Percentiles rank a stretch among this genome's conserved stretches.
Evolutionary conservation across 2,113 vertebrate genomes (phyloP).

Genomic region (Poeciliopsis turrubarensis): DNA sequence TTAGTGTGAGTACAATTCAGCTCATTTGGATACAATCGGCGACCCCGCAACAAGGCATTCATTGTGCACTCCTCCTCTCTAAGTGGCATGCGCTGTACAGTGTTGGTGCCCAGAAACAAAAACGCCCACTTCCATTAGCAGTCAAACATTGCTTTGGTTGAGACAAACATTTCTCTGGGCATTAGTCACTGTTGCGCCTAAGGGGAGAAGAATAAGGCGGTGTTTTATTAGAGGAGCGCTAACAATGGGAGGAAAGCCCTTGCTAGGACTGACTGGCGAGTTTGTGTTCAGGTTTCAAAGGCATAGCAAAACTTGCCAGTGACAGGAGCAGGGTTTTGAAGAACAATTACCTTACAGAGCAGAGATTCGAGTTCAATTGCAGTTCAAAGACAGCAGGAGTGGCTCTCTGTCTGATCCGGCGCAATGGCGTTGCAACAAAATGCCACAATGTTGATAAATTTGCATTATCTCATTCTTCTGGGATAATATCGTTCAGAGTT

Average conservation of each 20-base stretch:
- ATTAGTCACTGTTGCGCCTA: conserved; percentile 71
- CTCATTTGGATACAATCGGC: conserved; percentile 70
- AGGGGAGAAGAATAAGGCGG: conserved; percentile 70
- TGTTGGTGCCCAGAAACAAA: conserved; percentile 68
- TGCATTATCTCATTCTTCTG: not conserved
- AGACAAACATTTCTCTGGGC: conserved; percentile 68
- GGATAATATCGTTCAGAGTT: not conserved
- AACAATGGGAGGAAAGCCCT: conserved; percentile 81
- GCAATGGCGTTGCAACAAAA: conserved; percentile 19
- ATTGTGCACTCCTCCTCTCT: conserved; percentile 73
- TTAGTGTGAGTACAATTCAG: conserved; percentile 73
- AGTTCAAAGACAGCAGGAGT: conserved; percentile 31
- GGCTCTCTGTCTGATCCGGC: conserved; percentile 19
- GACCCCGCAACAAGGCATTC: conserved; percentile 71
- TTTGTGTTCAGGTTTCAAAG: conserved; percentile 62
- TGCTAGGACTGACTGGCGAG: conserved; percentile 38
- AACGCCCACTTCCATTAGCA: conserved; percentile 75
- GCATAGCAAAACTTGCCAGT: conserved; percentile 26
- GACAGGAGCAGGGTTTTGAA: conserved; percentile 32
- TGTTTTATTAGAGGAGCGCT: conserved; percentile 73
- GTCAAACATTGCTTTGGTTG: conserved; percentile 54
- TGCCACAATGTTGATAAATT: not conserved
- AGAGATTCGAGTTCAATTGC: conserved; percentile 26
- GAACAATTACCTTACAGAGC: conserved; percentile 32
- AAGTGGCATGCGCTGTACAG: conserved; percentile 72